phyloP scores from a whole-genome alignment of 2,113 vertebrate genomes.

The Phylloscopus whistleri region DNA sequence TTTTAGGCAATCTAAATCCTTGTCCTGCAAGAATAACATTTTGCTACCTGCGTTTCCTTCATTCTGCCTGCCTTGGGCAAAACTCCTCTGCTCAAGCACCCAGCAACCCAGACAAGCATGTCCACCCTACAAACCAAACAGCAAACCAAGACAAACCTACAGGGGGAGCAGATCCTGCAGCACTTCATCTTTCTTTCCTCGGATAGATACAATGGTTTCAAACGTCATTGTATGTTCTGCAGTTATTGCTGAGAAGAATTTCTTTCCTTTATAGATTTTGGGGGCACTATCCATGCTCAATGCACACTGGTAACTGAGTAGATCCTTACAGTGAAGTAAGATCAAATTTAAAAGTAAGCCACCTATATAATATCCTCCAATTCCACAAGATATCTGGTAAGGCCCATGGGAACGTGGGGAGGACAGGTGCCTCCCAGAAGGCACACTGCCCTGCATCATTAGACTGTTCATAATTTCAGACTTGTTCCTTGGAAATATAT shows the following conservation, averaged over 20 bases:
- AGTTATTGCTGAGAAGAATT: neutral
- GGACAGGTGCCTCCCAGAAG: constrained; percentile 28
- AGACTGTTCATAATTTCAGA: constrained; percentile 1
- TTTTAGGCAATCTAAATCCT: neutral
- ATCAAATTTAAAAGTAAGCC: neutral
- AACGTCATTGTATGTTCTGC: neutral
- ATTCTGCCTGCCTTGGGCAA: neutral
- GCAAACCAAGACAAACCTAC: neutral
- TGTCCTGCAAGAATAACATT: neutral
- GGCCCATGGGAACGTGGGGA: constrained; percentile 18
- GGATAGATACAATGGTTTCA: neutral
- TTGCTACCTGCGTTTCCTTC: neutral
- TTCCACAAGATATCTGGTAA: neutral
- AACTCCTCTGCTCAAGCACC: neutral
- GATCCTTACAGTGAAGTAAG: neutral
- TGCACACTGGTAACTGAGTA: neutral
- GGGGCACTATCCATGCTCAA: neutral
- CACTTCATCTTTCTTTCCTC: neutral
- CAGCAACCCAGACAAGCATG: accelerated
- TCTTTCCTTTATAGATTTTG: neutral
- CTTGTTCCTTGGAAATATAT: constrained; percentile 32
- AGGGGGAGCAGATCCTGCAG: neutral
- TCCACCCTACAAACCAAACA: neutral
- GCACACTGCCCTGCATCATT: neutral
- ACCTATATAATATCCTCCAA: constrained; percentile 10